phyloP scores from a whole-genome alignment of 1,140 invertebrate species.

The Protaetia brevitarsis region DNA sequence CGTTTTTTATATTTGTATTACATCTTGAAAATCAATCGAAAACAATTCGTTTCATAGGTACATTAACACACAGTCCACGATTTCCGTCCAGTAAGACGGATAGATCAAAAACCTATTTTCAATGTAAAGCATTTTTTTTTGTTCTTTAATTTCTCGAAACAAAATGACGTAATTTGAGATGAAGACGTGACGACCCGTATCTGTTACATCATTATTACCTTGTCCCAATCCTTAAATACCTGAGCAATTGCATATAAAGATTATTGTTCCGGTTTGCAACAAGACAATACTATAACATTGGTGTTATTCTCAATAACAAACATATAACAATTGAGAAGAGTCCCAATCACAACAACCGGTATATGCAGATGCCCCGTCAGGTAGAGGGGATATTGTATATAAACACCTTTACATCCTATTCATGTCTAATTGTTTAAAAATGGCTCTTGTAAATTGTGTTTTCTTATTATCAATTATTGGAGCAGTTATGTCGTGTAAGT shows the following conservation, averaged over 20 bases:
- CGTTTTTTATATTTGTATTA: neutral
- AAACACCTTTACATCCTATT: constrained; percentile 2
- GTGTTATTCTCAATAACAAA: neutral
- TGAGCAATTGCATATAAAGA: neutral
- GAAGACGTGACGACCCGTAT: no score
- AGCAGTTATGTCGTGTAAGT: neutral
- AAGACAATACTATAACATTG: no score
- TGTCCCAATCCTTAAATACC: neutral
- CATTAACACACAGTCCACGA: no score
- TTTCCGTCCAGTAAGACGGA: no score
- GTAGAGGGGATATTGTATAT: constrained; percentile 5
- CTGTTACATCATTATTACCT: no score
- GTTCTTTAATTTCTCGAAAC: no score
- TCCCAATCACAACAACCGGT: neutral
- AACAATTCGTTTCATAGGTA: no score
- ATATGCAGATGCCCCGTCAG: neutral
- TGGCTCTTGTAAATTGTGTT: neutral
- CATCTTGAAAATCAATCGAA: no score
- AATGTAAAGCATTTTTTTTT: no score
- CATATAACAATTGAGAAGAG: neutral
- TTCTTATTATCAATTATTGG: neutral
- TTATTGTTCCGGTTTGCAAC: neutral
- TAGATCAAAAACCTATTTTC: no score
- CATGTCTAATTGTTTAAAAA: neutral
- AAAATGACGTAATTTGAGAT: no score